phyloP scores from a whole-genome alignment of 2,888 invertebrate genomes.

The Bugula neritina region DNA sequence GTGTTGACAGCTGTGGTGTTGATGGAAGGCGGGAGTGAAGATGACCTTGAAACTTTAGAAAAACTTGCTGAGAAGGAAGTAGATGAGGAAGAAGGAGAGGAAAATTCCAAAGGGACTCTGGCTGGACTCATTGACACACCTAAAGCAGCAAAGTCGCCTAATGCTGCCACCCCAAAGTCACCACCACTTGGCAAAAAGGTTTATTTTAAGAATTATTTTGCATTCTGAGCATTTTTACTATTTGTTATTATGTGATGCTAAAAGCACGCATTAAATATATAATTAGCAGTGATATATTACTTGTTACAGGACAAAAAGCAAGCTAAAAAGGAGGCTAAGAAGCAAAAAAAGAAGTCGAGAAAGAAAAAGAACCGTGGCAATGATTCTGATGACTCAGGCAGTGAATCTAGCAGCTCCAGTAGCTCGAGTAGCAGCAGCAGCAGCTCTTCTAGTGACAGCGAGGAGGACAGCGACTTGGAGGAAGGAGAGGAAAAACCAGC shows the following conservation, averaged over 20 bases:
- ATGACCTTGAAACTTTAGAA: constrained; percentile 80
- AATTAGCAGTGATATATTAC: too few relatives aligned
- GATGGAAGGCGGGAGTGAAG: constrained; percentile 73
- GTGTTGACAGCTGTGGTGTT: constrained; percentile 83
- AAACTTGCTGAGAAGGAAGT: constrained; percentile 34
- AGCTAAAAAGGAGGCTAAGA: constrained; percentile 33
- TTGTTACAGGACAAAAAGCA: constrained; percentile 11
- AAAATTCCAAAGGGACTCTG: constrained; percentile 26
- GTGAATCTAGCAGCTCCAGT: constrained; percentile 26
- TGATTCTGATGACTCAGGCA: constrained; percentile 33
- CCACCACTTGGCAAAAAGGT: constrained; percentile 1
- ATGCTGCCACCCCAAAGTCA: not conserved
- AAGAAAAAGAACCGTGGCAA: constrained; percentile 30
- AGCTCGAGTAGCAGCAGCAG: constrained; percentile 27
- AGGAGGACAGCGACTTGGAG: constrained; percentile 9
- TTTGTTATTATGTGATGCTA: too few relatives aligned
- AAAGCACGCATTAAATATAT: too few relatives aligned
- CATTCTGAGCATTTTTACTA: too few relatives aligned
- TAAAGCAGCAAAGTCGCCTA: not conserved
- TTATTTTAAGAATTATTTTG: too few relatives aligned
- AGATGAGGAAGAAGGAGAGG: constrained; percentile 25
- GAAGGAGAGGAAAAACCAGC: constrained; percentile 36
- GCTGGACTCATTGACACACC: constrained; percentile 21
- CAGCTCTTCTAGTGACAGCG: constrained; percentile 21
- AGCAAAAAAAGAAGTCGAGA: constrained; percentile 22